phyloP scores from a whole-genome alignment of 2,797 vertebrate species.

The Podargus strigoides region DNA sequence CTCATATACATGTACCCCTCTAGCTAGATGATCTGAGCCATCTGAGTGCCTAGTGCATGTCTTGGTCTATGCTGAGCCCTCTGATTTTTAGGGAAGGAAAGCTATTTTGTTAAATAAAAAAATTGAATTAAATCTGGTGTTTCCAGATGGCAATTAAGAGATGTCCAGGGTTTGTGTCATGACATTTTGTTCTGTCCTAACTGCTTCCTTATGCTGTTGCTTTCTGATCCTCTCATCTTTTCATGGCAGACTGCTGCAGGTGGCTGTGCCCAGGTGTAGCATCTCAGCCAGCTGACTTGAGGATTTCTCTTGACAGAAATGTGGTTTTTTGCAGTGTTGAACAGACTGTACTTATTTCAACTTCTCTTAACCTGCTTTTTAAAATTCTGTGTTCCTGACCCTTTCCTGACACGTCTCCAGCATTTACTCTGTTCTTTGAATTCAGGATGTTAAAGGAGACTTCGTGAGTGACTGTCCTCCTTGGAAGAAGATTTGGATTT shows the following conservation, averaged over 20 bases:
- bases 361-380: background rate
- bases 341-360: background rate
- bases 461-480: background rate
- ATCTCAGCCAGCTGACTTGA: background rate
- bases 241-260: background rate
- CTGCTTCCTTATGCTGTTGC: background rate
- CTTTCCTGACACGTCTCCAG: background rate
- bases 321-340: background rate
- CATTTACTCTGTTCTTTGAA: background rate
- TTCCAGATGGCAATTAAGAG: background rate
- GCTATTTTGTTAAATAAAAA: background rate
- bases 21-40: background rate
- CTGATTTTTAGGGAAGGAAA: background rate
- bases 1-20: background rate
- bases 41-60: background rate
- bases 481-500: background rate
- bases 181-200: background rate
- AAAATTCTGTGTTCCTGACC: background rate
- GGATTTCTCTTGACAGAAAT: background rate
- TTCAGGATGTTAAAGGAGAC: background rate
- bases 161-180: background rate
- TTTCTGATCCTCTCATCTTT: background rate
- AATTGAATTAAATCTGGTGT: no score
- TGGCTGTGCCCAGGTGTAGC: background rate
- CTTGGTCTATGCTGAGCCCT: background rate